phyloP scores from a whole-genome alignment of 2,113 vertebrate genomes.

The Cynopterus brachyotis region DNA sequence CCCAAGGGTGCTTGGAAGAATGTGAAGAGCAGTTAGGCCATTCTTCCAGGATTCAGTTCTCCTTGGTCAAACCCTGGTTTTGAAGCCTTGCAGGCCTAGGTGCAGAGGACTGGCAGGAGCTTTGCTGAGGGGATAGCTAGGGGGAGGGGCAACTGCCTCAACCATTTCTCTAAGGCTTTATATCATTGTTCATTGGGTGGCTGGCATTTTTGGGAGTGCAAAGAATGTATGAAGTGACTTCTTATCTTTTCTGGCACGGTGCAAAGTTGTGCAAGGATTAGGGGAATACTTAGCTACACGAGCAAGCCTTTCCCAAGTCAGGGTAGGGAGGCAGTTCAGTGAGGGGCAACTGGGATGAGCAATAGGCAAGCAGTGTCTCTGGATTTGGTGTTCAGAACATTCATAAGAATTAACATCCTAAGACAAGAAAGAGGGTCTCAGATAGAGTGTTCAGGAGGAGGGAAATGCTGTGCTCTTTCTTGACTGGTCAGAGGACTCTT shows the following conservation, averaged over 20 bases:
- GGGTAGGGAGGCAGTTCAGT: neutral
- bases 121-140: neutral
- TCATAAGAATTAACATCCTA: neutral
- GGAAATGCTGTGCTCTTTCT: neutral
- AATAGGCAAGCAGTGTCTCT: neutral
- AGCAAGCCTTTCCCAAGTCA: conserved; percentile 73
- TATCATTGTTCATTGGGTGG: neutral
- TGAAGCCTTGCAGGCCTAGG: neutral
- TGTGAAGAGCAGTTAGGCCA: neutral
- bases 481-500: neutral
- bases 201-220: conserved; percentile 9
- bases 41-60: neutral
- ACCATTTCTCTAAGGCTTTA: neutral
- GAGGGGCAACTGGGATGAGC: neutral
- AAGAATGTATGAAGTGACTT: conserved; percentile 60
- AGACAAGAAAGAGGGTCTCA: neutral
- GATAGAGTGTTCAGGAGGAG: neutral
- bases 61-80: neutral
- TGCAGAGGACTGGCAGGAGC: neutral
- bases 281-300: conserved; percentile 62
- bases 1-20: neutral
- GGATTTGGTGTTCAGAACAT: neutral
- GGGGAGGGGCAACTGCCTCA: neutral
- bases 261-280: conserved; percentile 63
- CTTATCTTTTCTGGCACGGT: conserved; percentile 54